phyloP scores from a whole-genome alignment of 2,797 vertebrate genomes.

The Phrynocephalus forsythii region DNA sequence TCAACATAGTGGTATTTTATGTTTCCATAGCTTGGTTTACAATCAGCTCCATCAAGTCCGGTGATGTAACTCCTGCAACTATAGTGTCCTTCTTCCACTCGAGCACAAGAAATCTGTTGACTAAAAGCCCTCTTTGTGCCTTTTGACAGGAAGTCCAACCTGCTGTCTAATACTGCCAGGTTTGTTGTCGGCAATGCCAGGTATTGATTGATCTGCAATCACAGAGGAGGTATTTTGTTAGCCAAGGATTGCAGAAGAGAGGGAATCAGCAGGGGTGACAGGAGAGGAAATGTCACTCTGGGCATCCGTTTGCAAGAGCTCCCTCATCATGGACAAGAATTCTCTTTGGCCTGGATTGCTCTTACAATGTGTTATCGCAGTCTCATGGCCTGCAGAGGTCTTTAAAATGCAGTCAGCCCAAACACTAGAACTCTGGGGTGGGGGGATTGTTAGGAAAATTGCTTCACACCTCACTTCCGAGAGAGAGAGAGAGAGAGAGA shows the following conservation, averaged over 20 bases:
- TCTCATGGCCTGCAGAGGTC: not conserved
- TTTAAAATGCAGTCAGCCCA: not conserved
- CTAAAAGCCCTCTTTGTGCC: not conserved
- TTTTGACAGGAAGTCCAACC: not conserved
- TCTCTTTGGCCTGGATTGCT: not conserved
- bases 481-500: too few species aligned
- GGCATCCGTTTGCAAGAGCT: not conserved
- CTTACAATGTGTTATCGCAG: not conserved
- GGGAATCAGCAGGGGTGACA: not conserved
- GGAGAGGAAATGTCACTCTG: not conserved
- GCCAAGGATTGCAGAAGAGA: not conserved
- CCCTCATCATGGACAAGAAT: not conserved
- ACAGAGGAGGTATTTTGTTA: not conserved
- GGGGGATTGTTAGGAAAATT: too few species aligned
- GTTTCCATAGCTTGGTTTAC: not conserved
- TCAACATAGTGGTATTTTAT: not conserved
- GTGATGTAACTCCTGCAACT: not conserved
- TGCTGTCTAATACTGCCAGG: not conserved
- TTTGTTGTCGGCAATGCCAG: not conserved
- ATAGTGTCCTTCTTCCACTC: not conserved
- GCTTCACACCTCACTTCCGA: not conserved
- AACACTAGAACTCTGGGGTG: not conserved
- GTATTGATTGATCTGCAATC: conserved; percentile 4
- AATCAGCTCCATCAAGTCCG: not conserved
- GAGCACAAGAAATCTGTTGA: not conserved